Evolutionary conservation across 2,797 vertebrate genomes (phyloP), one percentile per base, ranked within the genome.

Genomic region (Protosalanx chinensis): DNA sequence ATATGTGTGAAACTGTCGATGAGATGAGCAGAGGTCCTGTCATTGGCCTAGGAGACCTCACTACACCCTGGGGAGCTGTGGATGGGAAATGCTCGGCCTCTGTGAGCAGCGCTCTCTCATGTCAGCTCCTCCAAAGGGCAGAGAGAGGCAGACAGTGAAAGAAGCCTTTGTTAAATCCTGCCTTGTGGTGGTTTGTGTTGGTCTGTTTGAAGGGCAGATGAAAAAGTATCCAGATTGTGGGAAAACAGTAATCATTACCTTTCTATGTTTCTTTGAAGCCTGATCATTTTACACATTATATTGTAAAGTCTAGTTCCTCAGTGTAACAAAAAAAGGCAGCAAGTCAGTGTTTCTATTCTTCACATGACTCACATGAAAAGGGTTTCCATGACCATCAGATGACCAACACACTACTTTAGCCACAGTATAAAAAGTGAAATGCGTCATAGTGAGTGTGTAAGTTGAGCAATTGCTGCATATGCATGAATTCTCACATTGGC

Each of bases 1-100:
- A 41, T 59, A 66, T 33, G 75, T 79, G 18, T 20, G 33, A 63
- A 82, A 74, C 75, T 80, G 84, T 85, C 68, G 53, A 81, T 82
- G 81, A 80, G 82, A 82, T 79, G 77, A 85, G 78, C 75, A 70
- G 74, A 72, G 80, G 78, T 35, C 79, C 77, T 84, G 75, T 84
- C 80, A 81, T 66, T 68, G 72, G 71, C 68, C 4, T 0, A 82
- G 75, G 72, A 79, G 78, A 86, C 64, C 71, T 53, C 60, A 1
- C 65, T 41, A 30, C 13, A 20, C 72, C 82, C 70, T 0, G 1
- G 82, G 86, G 84, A 71, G 68, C 60, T 53, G 65, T 63, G 81
- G 73, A 77, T 64, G 82, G 81, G 76, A 84, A 81, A 84, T 76
- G 69, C 77, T 64, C 67, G 65, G 49, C 64, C 68, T 79, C 75